Conservation (phyloP, 2,797 vertebrate genomes). For the Rhodeus uyekii region DNA sequence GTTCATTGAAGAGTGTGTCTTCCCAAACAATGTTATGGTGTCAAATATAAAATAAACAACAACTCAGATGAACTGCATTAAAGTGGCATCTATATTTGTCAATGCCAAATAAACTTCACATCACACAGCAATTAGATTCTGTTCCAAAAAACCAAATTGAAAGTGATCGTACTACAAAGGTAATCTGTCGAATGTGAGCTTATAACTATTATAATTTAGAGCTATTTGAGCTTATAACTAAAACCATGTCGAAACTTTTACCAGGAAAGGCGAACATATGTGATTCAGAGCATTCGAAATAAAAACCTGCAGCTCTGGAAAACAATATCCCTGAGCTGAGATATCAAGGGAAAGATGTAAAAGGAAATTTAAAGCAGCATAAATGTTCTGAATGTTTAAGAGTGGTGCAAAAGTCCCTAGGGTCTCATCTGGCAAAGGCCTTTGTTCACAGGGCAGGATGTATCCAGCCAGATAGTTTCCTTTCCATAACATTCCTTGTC, state of each 20-base stretch:
- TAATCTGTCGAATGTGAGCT: constrained; percentile 62
- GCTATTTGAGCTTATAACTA: constrained; percentile 65
- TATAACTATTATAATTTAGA: too few relatives aligned
- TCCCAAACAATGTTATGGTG: constrained; percentile 71
- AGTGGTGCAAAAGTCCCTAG: constrained; percentile 65
- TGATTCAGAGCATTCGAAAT: constrained; percentile 67
- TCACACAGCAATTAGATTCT: constrained; percentile 59
- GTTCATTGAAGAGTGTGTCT: constrained; percentile 75
- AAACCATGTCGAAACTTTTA: constrained; percentile 63
- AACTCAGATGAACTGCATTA: constrained; percentile 17
- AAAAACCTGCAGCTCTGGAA: constrained; percentile 68
- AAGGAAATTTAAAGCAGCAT: constrained; percentile 70
- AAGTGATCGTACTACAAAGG: constrained; percentile 48
- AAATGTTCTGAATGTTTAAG: constrained; percentile 75
- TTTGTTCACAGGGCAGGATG: constrained; percentile 74
- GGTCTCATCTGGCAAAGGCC: constrained; percentile 66
- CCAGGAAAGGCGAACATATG: constrained; percentile 65
- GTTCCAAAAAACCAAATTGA: constrained; percentile 52
- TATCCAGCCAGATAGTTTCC: constrained; percentile 72
- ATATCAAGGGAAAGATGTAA: constrained; percentile 71
- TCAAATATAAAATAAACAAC: constrained; percentile 59
- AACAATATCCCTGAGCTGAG: constrained; percentile 67
- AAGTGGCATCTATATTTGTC: not conserved
- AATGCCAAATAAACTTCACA: constrained; percentile 2
- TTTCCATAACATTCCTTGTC: constrained; percentile 58